These are phyloP conservation scores for Oreocharis arfaki DNA, from an alignment of 2,113 vertebrate species.

Conservation along the genomic window DNA sequence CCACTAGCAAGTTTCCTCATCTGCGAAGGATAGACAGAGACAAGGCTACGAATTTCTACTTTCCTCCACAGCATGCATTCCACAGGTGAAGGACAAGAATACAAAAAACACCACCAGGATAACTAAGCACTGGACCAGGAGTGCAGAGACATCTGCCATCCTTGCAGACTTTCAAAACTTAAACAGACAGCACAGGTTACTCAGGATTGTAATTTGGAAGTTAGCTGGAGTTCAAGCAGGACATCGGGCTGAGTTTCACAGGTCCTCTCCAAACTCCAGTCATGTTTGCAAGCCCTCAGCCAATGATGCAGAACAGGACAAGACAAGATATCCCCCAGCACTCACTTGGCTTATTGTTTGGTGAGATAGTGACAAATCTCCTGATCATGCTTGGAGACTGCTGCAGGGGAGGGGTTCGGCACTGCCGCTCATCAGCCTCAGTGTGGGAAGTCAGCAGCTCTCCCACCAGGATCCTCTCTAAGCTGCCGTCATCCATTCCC, in stretches of 20 bases:
- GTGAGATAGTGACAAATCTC: conserved; percentile 94
- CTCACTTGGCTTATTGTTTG: conserved; percentile 96
- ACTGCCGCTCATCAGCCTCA: conserved; percentile 89
- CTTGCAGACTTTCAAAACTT: not conserved
- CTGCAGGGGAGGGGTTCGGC: conserved; percentile 94
- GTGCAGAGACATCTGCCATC: not conserved
- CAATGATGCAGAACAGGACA: not conserved
- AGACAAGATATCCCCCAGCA: not conserved
- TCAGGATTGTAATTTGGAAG: not conserved
- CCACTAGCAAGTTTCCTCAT: not conserved
- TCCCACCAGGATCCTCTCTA: conserved; percentile 94
- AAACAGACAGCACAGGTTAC: not conserved
- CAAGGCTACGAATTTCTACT: not conserved
- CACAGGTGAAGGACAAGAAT: not conserved
- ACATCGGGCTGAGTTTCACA: not conserved
- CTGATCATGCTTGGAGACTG: conserved; percentile 97
- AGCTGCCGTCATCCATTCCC: conserved; percentile 94
- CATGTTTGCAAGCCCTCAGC: not conserved
- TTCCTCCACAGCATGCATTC: not conserved
- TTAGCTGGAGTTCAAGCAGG: not conserved
- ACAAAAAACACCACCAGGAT: not conserved
- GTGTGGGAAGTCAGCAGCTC: conserved; percentile 86
- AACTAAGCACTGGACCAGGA: not conserved
- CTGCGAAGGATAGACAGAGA: not conserved
- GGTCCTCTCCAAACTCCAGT: not conserved